A percentile compares a stretch with the other conserved stretches of the same genome.
Conservation (phyloP, 37 sponge, comb jelly and placozoan genomes). For the Cladorhizidae sp. region DNA sequence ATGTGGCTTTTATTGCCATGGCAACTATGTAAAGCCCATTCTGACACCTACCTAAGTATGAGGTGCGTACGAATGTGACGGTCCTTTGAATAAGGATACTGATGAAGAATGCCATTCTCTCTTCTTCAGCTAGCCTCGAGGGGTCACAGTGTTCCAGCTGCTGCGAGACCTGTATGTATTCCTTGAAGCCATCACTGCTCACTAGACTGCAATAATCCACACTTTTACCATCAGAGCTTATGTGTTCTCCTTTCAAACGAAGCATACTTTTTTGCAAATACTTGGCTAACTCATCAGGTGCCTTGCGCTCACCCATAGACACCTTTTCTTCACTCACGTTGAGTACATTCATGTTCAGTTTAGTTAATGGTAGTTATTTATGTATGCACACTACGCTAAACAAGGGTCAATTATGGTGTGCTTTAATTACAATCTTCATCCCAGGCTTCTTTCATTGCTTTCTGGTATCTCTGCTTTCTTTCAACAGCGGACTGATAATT, state of each 20-base stretch:
- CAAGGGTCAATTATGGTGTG: not conserved
- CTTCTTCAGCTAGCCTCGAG: conserved; percentile 1
- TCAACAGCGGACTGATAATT: conserved; percentile 33
- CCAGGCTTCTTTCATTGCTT: conserved; percentile 1
- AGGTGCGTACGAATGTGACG: too few species aligned
- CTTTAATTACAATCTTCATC: conserved; percentile 8
- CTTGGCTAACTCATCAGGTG: conserved; percentile 23
- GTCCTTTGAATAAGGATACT: conserved; percentile 68
- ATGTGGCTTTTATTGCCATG: not conserved
- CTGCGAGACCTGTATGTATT: conserved; percentile 24
- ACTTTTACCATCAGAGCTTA: conserved; percentile 71
- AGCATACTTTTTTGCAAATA: conserved; percentile 74
- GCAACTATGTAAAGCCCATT: too few species aligned
- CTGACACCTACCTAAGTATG: too few species aligned
- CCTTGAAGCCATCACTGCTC: conserved; percentile 47
- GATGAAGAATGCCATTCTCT: conserved; percentile 84
- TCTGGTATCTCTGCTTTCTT: conserved; percentile 27
- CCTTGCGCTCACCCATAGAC: not conserved
- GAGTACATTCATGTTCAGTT: not conserved
- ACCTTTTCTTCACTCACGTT: not conserved
- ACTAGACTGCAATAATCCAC: conserved; percentile 65
- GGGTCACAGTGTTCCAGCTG: conserved; percentile 50
- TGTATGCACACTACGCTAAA: too few species aligned
- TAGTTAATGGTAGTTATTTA: not conserved
- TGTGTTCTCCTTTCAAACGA: conserved; percentile 58